These are phyloP conservation scores for Hyalella azteca DNA, from an alignment of 2,888 invertebrate species.

Conservation along the genomic window DNA sequence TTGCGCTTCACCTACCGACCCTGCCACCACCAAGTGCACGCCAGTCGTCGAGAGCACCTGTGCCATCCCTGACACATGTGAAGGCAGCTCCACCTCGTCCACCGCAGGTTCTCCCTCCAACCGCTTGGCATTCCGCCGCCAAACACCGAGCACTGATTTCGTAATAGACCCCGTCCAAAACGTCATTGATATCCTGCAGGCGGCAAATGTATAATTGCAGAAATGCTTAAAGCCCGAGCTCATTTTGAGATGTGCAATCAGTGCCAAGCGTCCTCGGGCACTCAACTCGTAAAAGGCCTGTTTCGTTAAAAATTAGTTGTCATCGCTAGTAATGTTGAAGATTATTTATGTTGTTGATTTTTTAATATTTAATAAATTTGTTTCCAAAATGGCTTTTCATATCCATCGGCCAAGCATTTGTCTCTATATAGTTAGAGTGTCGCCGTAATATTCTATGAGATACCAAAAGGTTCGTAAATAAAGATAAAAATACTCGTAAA, in stretches of 20 bases:
- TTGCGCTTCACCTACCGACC: constrained; percentile 23
- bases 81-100: not conserved
- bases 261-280: constrained; percentile 4
- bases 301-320: not conserved
- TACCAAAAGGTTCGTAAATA: no score
- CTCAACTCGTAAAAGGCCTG: not conserved
- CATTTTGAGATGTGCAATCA: not conserved
- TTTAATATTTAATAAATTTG: not conserved
- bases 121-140: constrained; percentile 1
- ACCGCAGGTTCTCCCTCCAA: no score
- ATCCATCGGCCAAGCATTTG: no score
- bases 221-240: no score
- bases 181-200: constrained; percentile 5
- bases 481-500: no score
- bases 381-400: not conserved
- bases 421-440: no score
- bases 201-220: no score
- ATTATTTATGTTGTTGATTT: constrained; percentile 33
- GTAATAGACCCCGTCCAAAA: not conserved
- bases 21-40: not conserved
- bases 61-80: constrained; percentile 2
- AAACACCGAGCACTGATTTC: not conserved
- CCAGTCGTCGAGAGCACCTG: constrained; percentile 41
- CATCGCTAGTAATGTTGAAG: not conserved
- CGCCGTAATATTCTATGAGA: no score